Base-by-base conservation (phyloP, 2,888 invertebrate genomes). In the Tiliacea aurago region DNA sequence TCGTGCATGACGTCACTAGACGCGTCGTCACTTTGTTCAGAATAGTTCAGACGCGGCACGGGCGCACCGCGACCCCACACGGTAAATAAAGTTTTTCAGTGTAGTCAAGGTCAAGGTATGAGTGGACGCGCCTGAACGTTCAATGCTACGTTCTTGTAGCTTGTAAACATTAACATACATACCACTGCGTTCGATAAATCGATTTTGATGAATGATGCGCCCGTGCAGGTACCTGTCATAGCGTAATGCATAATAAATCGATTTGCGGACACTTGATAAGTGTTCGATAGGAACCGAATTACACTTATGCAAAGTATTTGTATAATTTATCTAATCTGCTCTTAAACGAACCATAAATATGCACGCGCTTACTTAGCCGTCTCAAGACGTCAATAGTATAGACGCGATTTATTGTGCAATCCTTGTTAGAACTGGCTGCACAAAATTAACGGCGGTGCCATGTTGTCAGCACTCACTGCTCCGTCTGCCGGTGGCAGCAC, bases 101-200 rank as follows among this genome's bases (percentile, higher is more conserved):
- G 84, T 85, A 85, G 85, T 88, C 92, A 93, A 95, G 94, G 95
- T 94, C 95, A 95, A 95, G 94, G 94, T 91, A 83, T 88, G 73
- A 80, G 75, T 75, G 75, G 76, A 81, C 83, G 84, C 70, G 78
- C 70, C 83, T 81, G 74, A 82, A 76, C 82, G 77, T 80, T 77
- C 74, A 73, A 78, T 76, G 76, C 56, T 76, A 73, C 68, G 73
- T 66, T 66, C 51, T 41, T 66, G 62, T 78, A 59, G 63, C 53
- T 70, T 61, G 78, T 75, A 59, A 70, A 78, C 76, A 86, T 81
- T 83, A 63, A 69, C n/a, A n/a, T n/a, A 66, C 49, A 62, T 63
- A 58, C 28, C 58, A 55, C 49, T 70, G 62, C 62, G 63, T 72
- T 64, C 55, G 51, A 63, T 73, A 77, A 62, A 72, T 64, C 49